A percentile compares a stretch with the other conserved stretches of the same genome.
Conservation (phyloP, 2,797 vertebrate species). For the Tarsius wallacei region DNA sequence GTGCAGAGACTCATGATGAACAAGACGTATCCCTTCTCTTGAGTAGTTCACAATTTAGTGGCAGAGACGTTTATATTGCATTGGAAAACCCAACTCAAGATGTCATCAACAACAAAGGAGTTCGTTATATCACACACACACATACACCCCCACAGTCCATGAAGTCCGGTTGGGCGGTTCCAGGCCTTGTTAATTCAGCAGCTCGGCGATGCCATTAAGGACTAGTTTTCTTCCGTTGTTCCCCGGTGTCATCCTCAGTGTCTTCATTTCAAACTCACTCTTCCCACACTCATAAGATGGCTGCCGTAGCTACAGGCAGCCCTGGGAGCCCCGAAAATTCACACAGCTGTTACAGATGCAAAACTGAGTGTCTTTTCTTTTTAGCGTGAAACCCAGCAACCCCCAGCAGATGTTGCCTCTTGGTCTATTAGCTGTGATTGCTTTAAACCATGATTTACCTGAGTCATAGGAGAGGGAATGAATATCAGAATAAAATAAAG, state of each 20-base stretch:
- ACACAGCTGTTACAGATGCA: background rate
- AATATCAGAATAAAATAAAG: background rate
- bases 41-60: background rate
- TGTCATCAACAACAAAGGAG: background rate
- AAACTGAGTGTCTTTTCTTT: background rate
- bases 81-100: background rate
- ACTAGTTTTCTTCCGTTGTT: background rate
- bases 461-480: background rate
- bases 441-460: background rate
- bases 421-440: background rate
- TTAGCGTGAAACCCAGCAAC: background rate
- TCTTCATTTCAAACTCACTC: background rate
- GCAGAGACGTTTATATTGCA: too few relatives aligned
- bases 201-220: background rate
- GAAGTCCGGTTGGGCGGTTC: background rate
- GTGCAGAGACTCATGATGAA: background rate
- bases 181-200: background rate
- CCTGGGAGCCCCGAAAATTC: background rate
- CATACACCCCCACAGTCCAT: background rate
- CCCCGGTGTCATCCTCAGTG: background rate
- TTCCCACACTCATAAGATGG: background rate
- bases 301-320: background rate
- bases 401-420: background rate
- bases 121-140: too few relatives aligned
- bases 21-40: background rate